Base-by-base conservation (phyloP, 2,888 invertebrate species). In the Drosophila setosimentum region DNA sequence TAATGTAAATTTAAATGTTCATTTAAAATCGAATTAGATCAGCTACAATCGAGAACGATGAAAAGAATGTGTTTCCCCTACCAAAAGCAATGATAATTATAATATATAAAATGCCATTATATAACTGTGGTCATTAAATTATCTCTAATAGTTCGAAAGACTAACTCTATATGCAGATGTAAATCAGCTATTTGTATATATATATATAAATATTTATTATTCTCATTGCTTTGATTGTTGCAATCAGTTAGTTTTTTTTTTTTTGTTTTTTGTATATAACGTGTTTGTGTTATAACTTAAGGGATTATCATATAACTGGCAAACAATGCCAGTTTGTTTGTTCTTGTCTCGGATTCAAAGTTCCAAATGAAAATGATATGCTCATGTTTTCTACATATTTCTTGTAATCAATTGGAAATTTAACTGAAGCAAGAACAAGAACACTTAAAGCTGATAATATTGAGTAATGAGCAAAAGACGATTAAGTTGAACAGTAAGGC, bases 361-460 rank as follows among this genome's bases (percentile, higher is more conserved):
- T 29, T 40, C 27, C 27, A 30, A 21, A 21, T 11, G 2, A 21
- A 40, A 32, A 18, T 53, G 40, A 27, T 62, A 30, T 27, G 29
- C 54, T 5, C 35, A 60, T 49, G 21, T 27, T 11, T 59, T 62
- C 77, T 48, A 35, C 11, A 21, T 29, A 29, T 11, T 42, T 21
- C 21, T 35, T 32, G 2, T 6, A 68, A 45, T 48, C 24, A n/a
- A 49, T 18, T 16, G 27, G 21, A 16, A 27, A 33, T 29, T 32
- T 10, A 37, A 18, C 16, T 16, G 8, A 24, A 42, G 2, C 11
- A 27, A 3, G 6, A n/a, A 3, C 1, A 8, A 27, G 24, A 40
- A 10, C 16, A 18, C 3, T 24, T 11, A 21, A 55, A 21, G 45
- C 59, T 71, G 77, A 76, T 76, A 71, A 57, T 21, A 40, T 53